Base-by-base conservation (phyloP, 2,797 vertebrate species). In the Pelobates cultripes region DNA sequence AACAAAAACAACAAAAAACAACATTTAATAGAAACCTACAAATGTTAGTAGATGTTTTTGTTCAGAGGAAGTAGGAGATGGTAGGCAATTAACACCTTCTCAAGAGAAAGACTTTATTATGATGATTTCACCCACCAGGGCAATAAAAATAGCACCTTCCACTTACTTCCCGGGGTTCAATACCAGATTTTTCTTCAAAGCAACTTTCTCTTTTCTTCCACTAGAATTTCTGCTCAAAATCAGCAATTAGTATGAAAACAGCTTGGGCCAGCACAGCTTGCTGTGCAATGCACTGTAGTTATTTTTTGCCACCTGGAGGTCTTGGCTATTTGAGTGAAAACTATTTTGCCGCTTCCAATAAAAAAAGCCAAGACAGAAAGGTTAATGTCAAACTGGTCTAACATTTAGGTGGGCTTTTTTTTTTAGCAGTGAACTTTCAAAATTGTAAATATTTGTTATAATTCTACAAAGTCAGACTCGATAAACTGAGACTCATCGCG, bases 81-180 rank as follows among this genome's bases (percentile, higher is more conserved):
- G 87, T 47, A 85, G 86, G 88, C 88, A 90, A 91, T 93, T 95
- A 94, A 89, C 89, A 93, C 90, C 89, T 93, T 90, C 86, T 82
- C 79, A 71, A 89, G 88, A 87, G 77, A 87, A 88, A 82, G 0
- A 0, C 77, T 43, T 0, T 76, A 57, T 68, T 43, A 76, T 71
- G 73, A 79, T 41, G 57, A 71, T 79, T 84, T 63, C 57, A 70
- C 69, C 28, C 57, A 61, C 43, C 8, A 75, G 55, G 40, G 47
- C 47, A 64, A 79, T 75, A 83, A 83, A 84, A 84, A 84, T 79
- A 84, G 82, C 77, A 79, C 67, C 72, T 75, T 76, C 47, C 81
- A 55, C 73, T 71, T 40, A 75, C 67, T 70, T 78, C 64, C 70
- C 47, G 45, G 76, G 15, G 43, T 41, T 75, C 67, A 74, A 66